A percentile compares a stretch with the other conserved stretches of the same genome.
Evolutionary conservation across 2,113 vertebrate species (phyloP).

Genomic region (Prionailurus bengalensis): DNA sequence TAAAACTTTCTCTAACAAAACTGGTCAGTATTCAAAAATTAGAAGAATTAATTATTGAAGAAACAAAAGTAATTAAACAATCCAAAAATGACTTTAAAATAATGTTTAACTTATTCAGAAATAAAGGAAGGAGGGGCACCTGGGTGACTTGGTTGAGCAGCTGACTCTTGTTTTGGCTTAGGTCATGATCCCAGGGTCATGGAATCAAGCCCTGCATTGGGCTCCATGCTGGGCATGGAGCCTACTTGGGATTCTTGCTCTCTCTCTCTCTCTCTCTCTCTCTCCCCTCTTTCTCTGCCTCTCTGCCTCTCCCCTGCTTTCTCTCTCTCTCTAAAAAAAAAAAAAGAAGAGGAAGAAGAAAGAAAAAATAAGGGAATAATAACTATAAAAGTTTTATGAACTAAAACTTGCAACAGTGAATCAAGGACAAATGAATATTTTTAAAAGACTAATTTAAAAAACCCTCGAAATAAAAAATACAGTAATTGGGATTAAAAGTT

Average conservation of each 20-base stretch:
- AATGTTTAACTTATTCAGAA: conserved; percentile 24
- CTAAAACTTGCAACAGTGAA: neutral
- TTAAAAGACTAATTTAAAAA: neutral
- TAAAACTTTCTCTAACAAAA: neutral
- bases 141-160: too few relatives aligned
- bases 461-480: neutral
- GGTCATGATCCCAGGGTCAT: too few relatives aligned
- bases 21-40: neutral
- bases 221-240: too few relatives aligned
- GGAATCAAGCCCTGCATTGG: too few relatives aligned
- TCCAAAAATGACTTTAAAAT: conserved; percentile 40
- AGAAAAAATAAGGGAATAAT: conserved; percentile 1
- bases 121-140: neutral
- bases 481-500: neutral
- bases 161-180: too few relatives aligned
- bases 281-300: too few relatives aligned
- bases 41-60: conserved; percentile 24
- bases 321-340: too few relatives aligned
- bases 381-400: conserved; percentile 1
- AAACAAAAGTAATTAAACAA: neutral
- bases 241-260: too few relatives aligned
- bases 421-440: neutral
- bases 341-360: too few relatives aligned
- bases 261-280: too few relatives aligned
- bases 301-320: too few relatives aligned